These are phyloP conservation scores for Nemapogon koenigi DNA, from an alignment of 2,888 invertebrate genomes.

Conservation along the genomic window DNA sequence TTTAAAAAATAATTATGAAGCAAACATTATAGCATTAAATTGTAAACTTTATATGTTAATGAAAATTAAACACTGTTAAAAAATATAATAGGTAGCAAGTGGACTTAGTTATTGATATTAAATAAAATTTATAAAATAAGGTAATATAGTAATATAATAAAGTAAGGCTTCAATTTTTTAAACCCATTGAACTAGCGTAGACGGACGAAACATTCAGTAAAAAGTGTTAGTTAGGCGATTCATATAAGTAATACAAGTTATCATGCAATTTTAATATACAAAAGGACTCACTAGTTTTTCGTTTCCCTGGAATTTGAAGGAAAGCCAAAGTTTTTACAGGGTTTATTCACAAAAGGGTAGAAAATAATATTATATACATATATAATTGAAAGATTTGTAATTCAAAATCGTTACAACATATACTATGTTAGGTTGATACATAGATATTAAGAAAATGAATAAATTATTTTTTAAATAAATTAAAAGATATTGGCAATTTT, in stretches of 20 bases:
- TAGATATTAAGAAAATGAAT: constrained; percentile 2
- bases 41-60: neutral
- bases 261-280: constrained; percentile 9
- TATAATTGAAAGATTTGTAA: constrained; percentile 29
- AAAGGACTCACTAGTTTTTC: constrained; percentile 57
- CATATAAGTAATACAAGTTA: neutral
- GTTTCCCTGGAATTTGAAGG: constrained; percentile 54
- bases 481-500: neutral
- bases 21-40: neutral
- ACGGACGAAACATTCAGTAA: no score
- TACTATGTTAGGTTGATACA: constrained; percentile 4
- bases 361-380: constrained; percentile 14
- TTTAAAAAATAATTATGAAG: neutral
- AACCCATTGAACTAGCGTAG: no score
- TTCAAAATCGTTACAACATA: constrained; percentile 33
- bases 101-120: no score
- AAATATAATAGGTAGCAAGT: no score
- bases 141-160: no score
- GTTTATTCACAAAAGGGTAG: constrained; percentile 50
- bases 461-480: constrained; percentile 2
- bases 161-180: no score
- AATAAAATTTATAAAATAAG: no score
- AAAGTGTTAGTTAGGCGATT: no score
- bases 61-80: neutral
- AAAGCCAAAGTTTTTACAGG: constrained; percentile 1